phyloP scores from a whole-genome alignment of 2,888 invertebrate genomes.

The Pandemis corylana region DNA sequence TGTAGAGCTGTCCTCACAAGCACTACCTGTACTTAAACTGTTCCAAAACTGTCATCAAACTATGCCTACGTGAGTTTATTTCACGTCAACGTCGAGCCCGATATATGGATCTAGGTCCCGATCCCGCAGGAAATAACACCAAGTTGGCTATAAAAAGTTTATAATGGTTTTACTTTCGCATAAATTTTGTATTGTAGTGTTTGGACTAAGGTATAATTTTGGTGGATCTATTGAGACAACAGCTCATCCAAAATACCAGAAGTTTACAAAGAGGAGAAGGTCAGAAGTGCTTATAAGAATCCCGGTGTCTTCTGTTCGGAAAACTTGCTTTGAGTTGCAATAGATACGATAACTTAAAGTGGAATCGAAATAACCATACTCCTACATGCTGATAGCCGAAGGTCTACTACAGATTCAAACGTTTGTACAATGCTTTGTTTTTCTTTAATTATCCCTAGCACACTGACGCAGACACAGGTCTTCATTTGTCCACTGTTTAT shows the following conservation, averaged over 20 bases:
- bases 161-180: slow-evolving; percentile 2
- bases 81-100: background rate
- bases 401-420: no score
- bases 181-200: background rate
- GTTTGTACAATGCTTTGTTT: background rate
- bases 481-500: no score
- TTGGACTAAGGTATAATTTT: background rate
- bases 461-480: no score
- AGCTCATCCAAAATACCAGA: no score
- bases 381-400: background rate
- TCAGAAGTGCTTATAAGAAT: no score
- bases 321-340: background rate
- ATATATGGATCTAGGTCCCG: background rate
- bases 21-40: background rate
- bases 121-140: background rate
- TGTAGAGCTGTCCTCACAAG: background rate
- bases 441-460: no score
- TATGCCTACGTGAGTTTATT: background rate
- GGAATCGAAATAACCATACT: background rate
- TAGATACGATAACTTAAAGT: background rate
- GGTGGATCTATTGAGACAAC: no score
- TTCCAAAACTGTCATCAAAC: slow-evolving; percentile 7
- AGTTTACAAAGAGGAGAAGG: no score
- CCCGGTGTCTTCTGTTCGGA: no score
- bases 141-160: background rate